A percentile compares a stretch with the other conserved stretches of the same genome.
phyloP scores from a whole-genome alignment of 2,797 vertebrate genomes.

The Takifugu ocellatus region DNA sequence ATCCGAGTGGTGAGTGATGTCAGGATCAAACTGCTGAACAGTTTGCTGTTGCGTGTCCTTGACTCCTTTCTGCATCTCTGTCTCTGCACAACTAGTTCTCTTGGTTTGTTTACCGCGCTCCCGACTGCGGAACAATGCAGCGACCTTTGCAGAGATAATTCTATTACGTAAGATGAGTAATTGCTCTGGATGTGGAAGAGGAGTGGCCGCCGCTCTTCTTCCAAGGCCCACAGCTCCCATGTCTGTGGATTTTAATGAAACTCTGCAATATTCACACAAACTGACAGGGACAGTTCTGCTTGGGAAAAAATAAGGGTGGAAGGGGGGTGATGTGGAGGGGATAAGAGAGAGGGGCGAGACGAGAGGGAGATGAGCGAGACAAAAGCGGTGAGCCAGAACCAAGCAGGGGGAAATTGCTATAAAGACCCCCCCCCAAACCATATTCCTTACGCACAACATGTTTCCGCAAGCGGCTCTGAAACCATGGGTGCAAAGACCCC shows the following conservation, averaged over 20 bases:
- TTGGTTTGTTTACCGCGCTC: slow-evolving; percentile 51
- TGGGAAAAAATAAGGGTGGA: slow-evolving; percentile 4
- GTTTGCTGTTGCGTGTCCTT: slow-evolving; percentile 14
- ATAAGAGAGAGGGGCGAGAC: slow-evolving; percentile 1
- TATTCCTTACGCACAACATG: slow-evolving; percentile 25
- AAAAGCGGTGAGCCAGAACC: slow-evolving; percentile 55
- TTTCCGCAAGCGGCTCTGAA: slow-evolving; percentile 30
- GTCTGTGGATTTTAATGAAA: slow-evolving; percentile 64
- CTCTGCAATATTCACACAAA: slow-evolving; percentile 42
- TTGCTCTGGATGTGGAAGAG: slow-evolving; percentile 69
- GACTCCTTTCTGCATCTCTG: slow-evolving; percentile 2
- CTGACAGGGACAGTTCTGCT: slow-evolving; percentile 32
- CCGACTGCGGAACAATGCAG: slow-evolving; percentile 55
- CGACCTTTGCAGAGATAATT: slow-evolving; percentile 71
- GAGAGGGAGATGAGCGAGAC: slow-evolving; percentile 24
- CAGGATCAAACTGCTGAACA: slow-evolving; percentile 35
- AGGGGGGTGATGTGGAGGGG: background rate
- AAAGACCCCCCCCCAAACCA: slow-evolving; percentile 24
- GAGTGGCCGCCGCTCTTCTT: slow-evolving; percentile 39
- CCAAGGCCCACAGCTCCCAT: slow-evolving; percentile 39
- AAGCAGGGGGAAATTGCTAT: slow-evolving; percentile 49
- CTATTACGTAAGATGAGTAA: slow-evolving; percentile 70
- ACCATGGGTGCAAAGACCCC: slow-evolving; percentile 30
- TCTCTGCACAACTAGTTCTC: background rate
- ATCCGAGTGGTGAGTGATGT: slow-evolving; percentile 45